These are phyloP conservation scores for Megalopta genalis DNA, from an alignment of 1,140 invertebrate species.

Conservation along the genomic window DNA sequence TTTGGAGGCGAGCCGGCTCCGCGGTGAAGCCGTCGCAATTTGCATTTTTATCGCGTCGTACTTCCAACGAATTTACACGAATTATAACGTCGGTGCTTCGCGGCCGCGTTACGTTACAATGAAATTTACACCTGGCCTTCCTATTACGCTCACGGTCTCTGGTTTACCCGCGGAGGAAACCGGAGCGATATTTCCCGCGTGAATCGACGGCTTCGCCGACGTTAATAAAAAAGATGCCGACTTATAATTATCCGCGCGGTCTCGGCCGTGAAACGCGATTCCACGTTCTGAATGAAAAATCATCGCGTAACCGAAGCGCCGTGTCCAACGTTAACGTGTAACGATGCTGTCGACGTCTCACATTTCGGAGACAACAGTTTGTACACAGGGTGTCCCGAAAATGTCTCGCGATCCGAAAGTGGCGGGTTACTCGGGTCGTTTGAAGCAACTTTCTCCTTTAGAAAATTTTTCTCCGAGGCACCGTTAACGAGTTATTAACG, in stretches of 20 bases:
- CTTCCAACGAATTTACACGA: conserved; percentile 20
- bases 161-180: neutral
- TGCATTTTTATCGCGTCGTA: conserved; percentile 31
- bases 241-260: conserved; percentile 48
- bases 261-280: no score
- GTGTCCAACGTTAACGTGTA: no score
- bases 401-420: no score
- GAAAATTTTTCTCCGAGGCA: no score
- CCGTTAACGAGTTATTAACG: no score
- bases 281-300: no score
- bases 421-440: no score
- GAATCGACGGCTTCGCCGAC: conserved; percentile 19
- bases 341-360: no score
- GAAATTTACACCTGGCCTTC: conserved; percentile 28
- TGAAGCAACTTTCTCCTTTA: no score
- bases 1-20: neutral
- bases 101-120: neutral
- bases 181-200: conserved; percentile 16
- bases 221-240: conserved; percentile 31
- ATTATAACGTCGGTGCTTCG: conserved; percentile 16
- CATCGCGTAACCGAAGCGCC: no score
- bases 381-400: no score
- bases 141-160: conserved; percentile 14
- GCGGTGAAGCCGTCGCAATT: neutral
- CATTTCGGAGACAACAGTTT: no score